phyloP scores from a whole-genome alignment of 2,797 vertebrate species.

The Cetoscarus ocellatus region DNA sequence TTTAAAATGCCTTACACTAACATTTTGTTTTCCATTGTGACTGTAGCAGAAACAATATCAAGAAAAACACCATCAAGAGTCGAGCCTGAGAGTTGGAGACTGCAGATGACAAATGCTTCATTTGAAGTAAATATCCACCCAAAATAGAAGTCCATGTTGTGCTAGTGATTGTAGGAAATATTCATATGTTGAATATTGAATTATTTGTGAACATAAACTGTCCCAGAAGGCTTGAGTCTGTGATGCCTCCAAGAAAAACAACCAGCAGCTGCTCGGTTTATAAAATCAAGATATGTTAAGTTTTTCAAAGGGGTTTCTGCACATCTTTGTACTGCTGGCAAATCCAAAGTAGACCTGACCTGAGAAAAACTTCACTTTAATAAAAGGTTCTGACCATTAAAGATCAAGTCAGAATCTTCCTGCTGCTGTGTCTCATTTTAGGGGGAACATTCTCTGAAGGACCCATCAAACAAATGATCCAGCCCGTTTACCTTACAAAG shows the following conservation, averaged over 20 bases:
- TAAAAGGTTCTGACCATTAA: conserved; percentile 26
- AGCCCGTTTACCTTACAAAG: too few species aligned
- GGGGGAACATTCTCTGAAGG: too few species aligned
- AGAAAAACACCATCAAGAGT: conserved; percentile 49
- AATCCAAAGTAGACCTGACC: conserved; percentile 3
- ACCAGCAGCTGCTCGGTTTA: conserved; percentile 45
- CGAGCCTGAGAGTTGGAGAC: conserved; percentile 44
- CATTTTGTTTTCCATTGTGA: conserved; percentile 55
- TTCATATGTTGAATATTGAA: conserved; percentile 61
- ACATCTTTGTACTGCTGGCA: background rate
- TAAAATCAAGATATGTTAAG: background rate
- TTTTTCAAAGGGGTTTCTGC: background rate
- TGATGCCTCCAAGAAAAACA: conserved; percentile 32
- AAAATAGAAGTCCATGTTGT: conserved; percentile 44
- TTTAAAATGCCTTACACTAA: conserved; percentile 63
- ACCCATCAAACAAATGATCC: too few species aligned
- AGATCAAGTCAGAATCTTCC: conserved; percentile 17
- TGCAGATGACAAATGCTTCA: conserved; percentile 51
- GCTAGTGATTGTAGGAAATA: conserved; percentile 57
- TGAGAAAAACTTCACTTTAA: background rate
- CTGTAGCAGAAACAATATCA: conserved; percentile 38
- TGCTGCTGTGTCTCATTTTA: too few species aligned
- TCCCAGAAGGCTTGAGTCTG: conserved; percentile 38
- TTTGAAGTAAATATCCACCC: conserved; percentile 55
- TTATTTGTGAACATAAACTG: conserved; percentile 68